Evolutionary conservation across 64 coral and sea anemone species (phyloP).

Genomic region (Stylophora pistillata): DNA sequence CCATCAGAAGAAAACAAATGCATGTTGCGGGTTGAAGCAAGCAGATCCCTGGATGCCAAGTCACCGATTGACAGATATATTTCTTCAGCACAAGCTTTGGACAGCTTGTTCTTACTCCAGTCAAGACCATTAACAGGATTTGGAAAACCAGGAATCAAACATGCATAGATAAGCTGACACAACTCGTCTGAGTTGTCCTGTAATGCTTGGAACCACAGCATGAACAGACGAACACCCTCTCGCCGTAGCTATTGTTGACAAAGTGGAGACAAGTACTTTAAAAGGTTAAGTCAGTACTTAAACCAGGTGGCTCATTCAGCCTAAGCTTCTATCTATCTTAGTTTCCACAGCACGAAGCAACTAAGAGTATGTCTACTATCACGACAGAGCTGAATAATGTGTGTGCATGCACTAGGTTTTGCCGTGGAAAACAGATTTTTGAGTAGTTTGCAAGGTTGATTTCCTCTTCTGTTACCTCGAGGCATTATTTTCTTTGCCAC

Average conservation of each 20-base stretch:
- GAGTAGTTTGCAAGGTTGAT: no score
- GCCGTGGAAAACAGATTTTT: no score
- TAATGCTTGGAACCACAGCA: constrained; percentile 93
- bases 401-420: no score
- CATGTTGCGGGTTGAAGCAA: constrained; percentile 37
- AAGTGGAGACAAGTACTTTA: background rate
- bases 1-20: constrained; percentile 52
- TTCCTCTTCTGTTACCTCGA: no score
- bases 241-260: constrained; percentile 67
- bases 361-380: no score
- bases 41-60: constrained; percentile 55
- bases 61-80: constrained; percentile 64
- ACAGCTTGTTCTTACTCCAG: constrained; percentile 72
- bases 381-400: no score
- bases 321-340: no score
- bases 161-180: constrained; percentile 82
- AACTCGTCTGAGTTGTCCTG: constrained; percentile 81
- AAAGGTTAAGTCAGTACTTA: background rate
- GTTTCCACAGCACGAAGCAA: no score
- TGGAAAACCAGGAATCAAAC: constrained; percentile 93
- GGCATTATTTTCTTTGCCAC: no score
- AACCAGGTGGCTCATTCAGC: no score
- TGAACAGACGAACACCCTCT: constrained; percentile 87
- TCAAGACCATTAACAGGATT: constrained; percentile 74
- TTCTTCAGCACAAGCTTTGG: constrained; percentile 60